Evolutionary conservation across 2,888 invertebrate genomes (phyloP).

Genomic region (Cenopis cana): DNA sequence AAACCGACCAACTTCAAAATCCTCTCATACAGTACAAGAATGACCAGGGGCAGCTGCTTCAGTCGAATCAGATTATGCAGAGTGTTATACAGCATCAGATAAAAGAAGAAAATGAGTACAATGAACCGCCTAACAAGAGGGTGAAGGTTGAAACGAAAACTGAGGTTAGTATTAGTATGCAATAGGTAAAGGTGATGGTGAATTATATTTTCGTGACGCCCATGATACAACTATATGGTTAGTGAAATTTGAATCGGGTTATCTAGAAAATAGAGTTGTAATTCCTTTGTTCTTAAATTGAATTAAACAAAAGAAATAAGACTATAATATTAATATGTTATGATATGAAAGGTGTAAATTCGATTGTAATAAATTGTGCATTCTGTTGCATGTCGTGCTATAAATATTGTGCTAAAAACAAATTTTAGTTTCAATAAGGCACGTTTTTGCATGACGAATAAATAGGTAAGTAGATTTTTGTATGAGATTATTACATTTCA

Average conservation of each 20-base stretch:
- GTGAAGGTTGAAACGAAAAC: constrained; percentile 70
- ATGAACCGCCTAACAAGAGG: constrained; percentile 74
- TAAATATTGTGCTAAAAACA: background rate
- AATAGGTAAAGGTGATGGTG: background rate
- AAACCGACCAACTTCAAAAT: constrained; percentile 70
- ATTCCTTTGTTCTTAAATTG: no score
- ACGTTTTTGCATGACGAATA: background rate
- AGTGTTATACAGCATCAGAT: constrained; percentile 38
- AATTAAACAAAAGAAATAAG: no score
- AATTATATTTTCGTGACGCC: no score
- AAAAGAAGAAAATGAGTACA: constrained; percentile 53
- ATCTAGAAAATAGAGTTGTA: no score
- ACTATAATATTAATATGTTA: no score
- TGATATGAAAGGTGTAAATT: no score
- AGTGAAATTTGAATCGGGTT: no score
- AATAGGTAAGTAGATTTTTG: background rate
- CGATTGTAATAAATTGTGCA: no score
- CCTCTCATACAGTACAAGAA: constrained; percentile 70
- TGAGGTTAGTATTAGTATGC: constrained; percentile 64
- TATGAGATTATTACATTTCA: no score
- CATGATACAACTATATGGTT: no score
- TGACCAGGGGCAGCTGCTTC: constrained; percentile 68
- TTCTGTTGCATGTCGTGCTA: no score
- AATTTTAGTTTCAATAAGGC: background rate
- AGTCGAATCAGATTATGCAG: constrained; percentile 47